These are phyloP conservation scores for Pantherophis alleghaniensis DNA, from an alignment of 2,797 vertebrate species.

Conservation along the genomic window DNA sequence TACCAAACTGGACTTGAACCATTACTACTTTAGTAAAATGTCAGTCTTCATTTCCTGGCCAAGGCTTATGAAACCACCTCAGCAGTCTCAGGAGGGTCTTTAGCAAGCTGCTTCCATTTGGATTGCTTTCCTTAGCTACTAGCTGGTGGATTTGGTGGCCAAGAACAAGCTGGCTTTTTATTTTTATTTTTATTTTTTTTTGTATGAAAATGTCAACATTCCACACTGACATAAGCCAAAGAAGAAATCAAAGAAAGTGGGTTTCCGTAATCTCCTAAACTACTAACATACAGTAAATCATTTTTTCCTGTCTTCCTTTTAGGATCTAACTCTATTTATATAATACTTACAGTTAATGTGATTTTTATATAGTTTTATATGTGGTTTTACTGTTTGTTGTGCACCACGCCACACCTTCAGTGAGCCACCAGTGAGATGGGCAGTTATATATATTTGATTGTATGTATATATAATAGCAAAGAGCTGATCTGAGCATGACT, in stretches of 20 bases:
- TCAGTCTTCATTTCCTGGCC: neutral
- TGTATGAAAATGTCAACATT: neutral
- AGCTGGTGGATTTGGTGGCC: neutral
- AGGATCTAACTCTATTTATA: neutral
- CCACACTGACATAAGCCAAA: neutral
- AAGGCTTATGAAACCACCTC: neutral
- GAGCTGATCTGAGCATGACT: neutral
- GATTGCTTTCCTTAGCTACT: neutral
- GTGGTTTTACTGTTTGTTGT: neutral
- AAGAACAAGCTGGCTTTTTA: neutral
- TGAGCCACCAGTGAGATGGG: neutral
- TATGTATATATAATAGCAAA: neutral
- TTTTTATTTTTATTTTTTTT: neutral
- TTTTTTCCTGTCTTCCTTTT: neutral
- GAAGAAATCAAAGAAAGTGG: neutral
- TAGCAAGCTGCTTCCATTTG: neutral
- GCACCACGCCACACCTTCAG: neutral
- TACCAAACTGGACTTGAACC: neutral
- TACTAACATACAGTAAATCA: neutral
- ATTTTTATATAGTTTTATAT: neutral
- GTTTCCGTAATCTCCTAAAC: neutral
- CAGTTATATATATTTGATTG: neutral
- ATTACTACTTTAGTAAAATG: neutral
- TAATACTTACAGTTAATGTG: neutral
- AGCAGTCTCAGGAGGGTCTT: neutral